Evolutionary conservation across 2,113 vertebrate species (phyloP).

Genomic region (Nyctereutes procyonoides): DNA sequence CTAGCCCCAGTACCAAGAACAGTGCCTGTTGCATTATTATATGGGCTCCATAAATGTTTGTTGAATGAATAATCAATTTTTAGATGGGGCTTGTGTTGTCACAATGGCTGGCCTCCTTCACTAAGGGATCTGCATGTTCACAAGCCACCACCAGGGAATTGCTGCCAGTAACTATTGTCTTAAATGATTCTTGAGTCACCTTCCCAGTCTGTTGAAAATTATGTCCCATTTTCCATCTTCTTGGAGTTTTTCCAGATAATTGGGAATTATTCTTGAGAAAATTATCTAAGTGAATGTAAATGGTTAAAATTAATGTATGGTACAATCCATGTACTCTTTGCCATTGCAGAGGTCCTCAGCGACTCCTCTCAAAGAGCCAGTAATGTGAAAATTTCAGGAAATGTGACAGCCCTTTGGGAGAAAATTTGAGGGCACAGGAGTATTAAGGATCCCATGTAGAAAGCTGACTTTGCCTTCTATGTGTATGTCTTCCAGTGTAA

Average conservation of each 20-base stretch:
- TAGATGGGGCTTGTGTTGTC: not conserved
- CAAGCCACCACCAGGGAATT: not conserved
- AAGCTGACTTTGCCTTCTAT: not conserved
- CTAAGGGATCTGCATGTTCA: not conserved
- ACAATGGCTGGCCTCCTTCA: not conserved
- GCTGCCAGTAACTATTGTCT: not conserved
- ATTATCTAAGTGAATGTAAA: not conserved
- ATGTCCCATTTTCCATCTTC: not conserved
- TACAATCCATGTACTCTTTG: not conserved
- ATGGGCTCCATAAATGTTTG: not conserved
- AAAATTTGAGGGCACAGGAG: not conserved
- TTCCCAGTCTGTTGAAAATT: not conserved
- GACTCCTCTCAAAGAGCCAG: not conserved
- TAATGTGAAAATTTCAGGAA: not conserved
- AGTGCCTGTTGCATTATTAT: not conserved
- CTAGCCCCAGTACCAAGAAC: not conserved
- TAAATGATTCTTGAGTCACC: not conserved
- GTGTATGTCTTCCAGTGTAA: not conserved
- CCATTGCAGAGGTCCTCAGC: not conserved
- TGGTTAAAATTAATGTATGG: not conserved
- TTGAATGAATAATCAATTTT: not conserved
- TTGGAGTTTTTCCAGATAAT: not conserved
- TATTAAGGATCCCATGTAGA: not conserved
- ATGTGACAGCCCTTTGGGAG: not conserved
- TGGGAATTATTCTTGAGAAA: constrained; percentile 11